Conservation (phyloP, 2,797 vertebrate species). For the Cirrhinus mrigala region DNA sequence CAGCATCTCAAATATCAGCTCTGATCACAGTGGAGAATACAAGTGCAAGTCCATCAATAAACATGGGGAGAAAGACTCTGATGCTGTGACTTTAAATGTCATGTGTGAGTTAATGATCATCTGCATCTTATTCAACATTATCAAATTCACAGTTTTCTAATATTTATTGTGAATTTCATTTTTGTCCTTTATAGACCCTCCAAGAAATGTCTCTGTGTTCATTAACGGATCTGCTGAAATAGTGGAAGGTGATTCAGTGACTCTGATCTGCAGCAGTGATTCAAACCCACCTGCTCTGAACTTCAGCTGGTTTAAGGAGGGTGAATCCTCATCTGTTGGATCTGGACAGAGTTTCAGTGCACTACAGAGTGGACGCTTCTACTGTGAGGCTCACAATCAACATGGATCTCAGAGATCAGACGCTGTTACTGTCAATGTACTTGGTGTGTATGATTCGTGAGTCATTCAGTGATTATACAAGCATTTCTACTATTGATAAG, state of each 20-base stretch:
- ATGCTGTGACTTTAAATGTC: too few relatives aligned
- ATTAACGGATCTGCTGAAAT: not conserved
- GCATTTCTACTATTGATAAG: not conserved
- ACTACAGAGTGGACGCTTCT: too few relatives aligned
- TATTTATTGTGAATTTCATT: not conserved
- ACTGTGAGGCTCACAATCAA: too few relatives aligned
- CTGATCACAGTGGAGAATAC: too few relatives aligned
- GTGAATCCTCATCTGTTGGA: too few relatives aligned
- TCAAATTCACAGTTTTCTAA: not conserved
- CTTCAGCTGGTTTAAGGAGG: not conserved
- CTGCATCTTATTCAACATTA: not conserved
- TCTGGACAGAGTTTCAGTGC: too few relatives aligned
- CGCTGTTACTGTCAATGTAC: not conserved
- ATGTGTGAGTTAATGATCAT: not conserved
- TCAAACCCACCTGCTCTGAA: not conserved
- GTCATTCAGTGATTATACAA: not conserved
- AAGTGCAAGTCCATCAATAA: too few relatives aligned
- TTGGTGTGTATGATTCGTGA: not conserved
- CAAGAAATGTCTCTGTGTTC: fast-evolving
- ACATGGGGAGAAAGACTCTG: too few relatives aligned
- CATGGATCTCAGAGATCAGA: conserved; percentile 18
- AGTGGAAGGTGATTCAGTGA: conserved; percentile 4
- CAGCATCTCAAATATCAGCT: too few relatives aligned
- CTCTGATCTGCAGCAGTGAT: conserved; percentile 6
- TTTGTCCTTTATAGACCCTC: not conserved